Conservation (phyloP, 2,888 invertebrate genomes). For the Cerastis leucographa region DNA sequence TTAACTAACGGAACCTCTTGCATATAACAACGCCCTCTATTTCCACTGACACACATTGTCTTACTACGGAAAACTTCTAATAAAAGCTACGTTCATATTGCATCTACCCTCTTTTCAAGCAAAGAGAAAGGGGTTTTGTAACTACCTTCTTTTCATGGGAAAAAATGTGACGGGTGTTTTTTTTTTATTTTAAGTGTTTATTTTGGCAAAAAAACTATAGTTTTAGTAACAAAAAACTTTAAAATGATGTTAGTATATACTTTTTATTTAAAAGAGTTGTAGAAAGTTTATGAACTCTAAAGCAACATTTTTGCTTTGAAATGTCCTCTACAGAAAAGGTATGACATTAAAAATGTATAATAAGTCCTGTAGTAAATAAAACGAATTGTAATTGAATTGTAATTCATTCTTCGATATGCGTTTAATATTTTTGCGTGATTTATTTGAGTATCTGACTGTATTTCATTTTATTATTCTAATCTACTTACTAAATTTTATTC, state of each 20-base stretch:
- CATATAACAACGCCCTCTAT: constrained; percentile 42
- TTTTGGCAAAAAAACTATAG: too few relatives aligned
- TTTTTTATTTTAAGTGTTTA: too few relatives aligned
- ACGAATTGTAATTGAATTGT: too few relatives aligned
- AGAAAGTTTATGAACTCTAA: neutral
- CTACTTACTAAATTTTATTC: neutral
- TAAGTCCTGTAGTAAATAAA: neutral
- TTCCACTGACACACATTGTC: constrained; percentile 55
- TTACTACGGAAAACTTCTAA: constrained; percentile 38
- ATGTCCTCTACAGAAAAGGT: neutral
- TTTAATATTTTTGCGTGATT: neutral
- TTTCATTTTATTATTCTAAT: neutral
- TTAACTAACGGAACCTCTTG: constrained; percentile 61
- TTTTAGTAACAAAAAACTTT: too few relatives aligned
- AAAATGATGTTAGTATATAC: too few relatives aligned
- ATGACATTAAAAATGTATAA: constrained; percentile 11
- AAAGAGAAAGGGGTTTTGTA: constrained; percentile 1
- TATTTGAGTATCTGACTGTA: neutral
- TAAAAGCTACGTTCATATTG: constrained; percentile 15
- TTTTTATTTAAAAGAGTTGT: neutral
- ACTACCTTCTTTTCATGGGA: constrained; percentile 5
- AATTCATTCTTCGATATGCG: neutral
- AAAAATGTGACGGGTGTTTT: neutral
- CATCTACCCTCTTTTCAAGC: constrained; percentile 9
- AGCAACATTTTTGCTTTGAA: constrained; percentile 5